Percentiles rank a stretch among this genome's conserved stretches.
Conservation (phyloP, 2,888 invertebrate species). For the Drosophila testacea region DNA sequence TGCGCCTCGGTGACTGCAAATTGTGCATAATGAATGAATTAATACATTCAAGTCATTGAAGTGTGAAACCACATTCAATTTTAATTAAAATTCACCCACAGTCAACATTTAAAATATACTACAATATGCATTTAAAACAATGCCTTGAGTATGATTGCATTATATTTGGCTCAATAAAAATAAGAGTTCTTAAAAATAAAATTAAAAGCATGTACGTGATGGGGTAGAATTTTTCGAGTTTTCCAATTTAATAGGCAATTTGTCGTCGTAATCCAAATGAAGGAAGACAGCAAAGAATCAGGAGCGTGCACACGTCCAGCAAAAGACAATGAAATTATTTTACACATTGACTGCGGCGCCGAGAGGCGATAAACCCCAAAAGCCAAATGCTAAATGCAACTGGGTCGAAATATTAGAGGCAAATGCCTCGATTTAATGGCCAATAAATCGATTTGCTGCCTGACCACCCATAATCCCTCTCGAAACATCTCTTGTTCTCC, state of each 20-base stretch:
- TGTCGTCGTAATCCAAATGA: conserved; percentile 57
- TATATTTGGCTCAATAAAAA: conserved; percentile 30
- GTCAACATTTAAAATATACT: conserved; percentile 15
- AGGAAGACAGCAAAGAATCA: conserved; percentile 34
- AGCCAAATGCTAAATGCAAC: conserved; percentile 69
- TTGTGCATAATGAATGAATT: conserved; percentile 21
- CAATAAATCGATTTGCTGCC: conserved; percentile 76
- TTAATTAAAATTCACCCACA: conserved; percentile 17
- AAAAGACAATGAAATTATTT: conserved; percentile 70
- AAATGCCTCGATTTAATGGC: conserved; percentile 70
- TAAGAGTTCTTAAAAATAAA: conserved; percentile 55
- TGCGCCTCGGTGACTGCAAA: background rate
- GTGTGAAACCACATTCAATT: conserved; percentile 22
- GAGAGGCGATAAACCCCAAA: conserved; percentile 30
- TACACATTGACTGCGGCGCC: conserved; percentile 48
- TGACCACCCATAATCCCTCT: conserved; percentile 5
- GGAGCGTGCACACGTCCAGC: conserved; percentile 41
- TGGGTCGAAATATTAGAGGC: conserved; percentile 65
- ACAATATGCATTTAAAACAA: conserved; percentile 47
- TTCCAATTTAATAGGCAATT: conserved; percentile 69
- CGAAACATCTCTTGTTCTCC: background rate
- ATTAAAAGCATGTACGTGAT: conserved; percentile 59
- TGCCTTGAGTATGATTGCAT: conserved; percentile 53
- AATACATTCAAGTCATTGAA: conserved; percentile 27
- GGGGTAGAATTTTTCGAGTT: conserved; percentile 36